Conservation (phyloP, 2,888 invertebrate species). For the Ectemnius cavifrons region DNA sequence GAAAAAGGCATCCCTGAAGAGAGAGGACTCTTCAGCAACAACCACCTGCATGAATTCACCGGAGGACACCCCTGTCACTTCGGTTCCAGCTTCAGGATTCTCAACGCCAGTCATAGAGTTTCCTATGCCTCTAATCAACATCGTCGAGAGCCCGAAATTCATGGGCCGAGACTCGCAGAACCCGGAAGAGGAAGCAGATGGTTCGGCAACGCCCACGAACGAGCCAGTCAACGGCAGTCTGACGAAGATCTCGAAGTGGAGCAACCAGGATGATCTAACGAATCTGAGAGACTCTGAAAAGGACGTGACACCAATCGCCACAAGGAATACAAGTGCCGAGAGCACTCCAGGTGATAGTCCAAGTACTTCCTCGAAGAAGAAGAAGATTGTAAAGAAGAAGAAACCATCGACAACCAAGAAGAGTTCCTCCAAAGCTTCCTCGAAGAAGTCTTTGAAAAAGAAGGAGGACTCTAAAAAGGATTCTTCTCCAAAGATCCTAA, state of each 20-base stretch:
- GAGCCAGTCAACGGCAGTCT: conserved; percentile 56
- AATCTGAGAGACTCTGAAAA: conserved; percentile 62
- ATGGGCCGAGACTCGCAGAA: conserved; percentile 22
- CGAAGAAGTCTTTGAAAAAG: conserved; percentile 55
- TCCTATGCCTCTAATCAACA: conserved; percentile 58
- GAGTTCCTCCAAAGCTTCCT: conserved; percentile 13
- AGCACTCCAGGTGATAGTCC: conserved; percentile 57
- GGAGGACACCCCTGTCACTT: conserved; percentile 28
- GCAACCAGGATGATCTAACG: conserved; percentile 67
- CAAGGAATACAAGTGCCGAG: conserved; percentile 45
- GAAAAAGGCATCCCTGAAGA: conserved; percentile 30
- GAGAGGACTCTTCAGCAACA: conserved; percentile 33
- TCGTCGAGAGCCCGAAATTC: conserved; percentile 39
- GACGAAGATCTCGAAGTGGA: conserved; percentile 69
- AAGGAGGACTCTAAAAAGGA: conserved; percentile 30
- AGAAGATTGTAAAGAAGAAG: conserved; percentile 68
- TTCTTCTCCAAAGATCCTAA: conserved; percentile 35
- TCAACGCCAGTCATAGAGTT: conserved; percentile 37
- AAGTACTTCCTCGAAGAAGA: conserved; percentile 68
- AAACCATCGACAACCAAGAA: conserved; percentile 64
- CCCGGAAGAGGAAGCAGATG: conserved; percentile 59
- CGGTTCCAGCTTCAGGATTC: conserved; percentile 14
- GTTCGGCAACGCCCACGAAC: conserved; percentile 69
- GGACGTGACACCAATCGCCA: conserved; percentile 52
- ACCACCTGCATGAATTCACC: conserved; percentile 20